phyloP scores from a whole-genome alignment of 2,888 invertebrate genomes.

The Eupithecia insigniata region DNA sequence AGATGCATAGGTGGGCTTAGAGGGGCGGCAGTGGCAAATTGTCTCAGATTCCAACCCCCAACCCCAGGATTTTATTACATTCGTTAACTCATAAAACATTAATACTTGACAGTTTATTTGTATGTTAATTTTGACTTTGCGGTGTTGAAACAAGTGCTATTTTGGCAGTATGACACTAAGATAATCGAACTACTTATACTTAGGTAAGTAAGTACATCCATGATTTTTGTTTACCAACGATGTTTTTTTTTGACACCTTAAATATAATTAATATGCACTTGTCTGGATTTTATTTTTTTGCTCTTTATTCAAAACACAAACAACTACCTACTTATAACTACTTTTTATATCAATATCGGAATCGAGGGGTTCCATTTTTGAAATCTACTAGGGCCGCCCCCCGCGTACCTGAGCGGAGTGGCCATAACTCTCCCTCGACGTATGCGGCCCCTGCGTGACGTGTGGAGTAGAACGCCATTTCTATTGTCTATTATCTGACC shows the following conservation, averaged over 20 bases:
- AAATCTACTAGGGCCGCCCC: conserved; percentile 59
- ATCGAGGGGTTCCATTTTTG: conserved; percentile 55
- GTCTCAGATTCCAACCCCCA: conserved; percentile 78
- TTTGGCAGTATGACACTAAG: conserved; percentile 23
- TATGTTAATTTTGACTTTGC: conserved; percentile 62
- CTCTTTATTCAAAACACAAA: conserved; percentile 14
- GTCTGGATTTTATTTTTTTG: no score
- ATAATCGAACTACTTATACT: neutral
- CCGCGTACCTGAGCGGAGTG: conserved; percentile 70
- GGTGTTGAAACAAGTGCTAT: conserved; percentile 13
- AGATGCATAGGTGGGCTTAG: conserved; percentile 83
- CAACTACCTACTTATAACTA: conserved; percentile 11
- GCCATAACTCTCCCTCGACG: conserved; percentile 69
- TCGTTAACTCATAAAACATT: conserved; percentile 81
- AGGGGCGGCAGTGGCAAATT: conserved; percentile 78
- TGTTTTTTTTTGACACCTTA: no score
- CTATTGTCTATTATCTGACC: conserved; percentile 57
- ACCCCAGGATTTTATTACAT: conserved; percentile 79
- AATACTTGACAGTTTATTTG: conserved; percentile 76
- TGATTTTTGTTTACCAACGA: no score
- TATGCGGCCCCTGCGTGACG: conserved; percentile 62
- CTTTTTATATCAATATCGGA: conserved; percentile 40
- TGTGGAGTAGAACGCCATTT: conserved; percentile 62
- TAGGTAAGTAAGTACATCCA: neutral
- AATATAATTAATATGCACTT: no score